These are phyloP conservation scores for Carollia perspicillata DNA, from an alignment of 2,113 vertebrate species.

Conservation along the genomic window DNA sequence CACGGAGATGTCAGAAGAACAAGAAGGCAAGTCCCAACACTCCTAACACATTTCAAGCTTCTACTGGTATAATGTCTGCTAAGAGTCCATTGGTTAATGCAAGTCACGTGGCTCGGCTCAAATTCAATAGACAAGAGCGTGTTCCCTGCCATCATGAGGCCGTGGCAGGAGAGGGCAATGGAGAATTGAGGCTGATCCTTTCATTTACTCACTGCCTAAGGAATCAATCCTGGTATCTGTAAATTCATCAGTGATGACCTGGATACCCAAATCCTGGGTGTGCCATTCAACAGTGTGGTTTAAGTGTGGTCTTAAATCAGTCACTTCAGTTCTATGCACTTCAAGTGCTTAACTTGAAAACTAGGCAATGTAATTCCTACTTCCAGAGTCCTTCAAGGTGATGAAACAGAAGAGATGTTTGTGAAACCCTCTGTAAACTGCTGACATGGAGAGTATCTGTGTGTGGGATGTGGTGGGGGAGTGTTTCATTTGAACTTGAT, in stretches of 20 bases:
- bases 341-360: not conserved
- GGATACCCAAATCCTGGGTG: not conserved
- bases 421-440: not conserved
- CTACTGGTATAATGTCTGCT: not conserved
- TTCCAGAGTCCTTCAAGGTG: not conserved
- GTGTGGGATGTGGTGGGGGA: accelerated
- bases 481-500: not conserved
- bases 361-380: not conserved
- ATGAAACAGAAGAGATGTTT: not conserved
- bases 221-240: not conserved
- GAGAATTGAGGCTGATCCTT: not conserved
- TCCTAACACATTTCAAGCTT: not conserved
- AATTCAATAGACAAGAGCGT: not conserved
- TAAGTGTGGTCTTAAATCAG: not conserved
- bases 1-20: not conserved
- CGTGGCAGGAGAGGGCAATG: not conserved
- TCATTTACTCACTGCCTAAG: not conserved
- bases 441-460: not conserved
- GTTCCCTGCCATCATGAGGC: not conserved
- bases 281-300: not conserved
- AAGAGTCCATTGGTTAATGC: not conserved
- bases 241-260: not conserved
- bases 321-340: not conserved
- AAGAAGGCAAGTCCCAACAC: not conserved
- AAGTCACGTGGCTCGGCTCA: not conserved